phyloP scores from a whole-genome alignment of 2,113 vertebrate genomes.

The Anhinga rufa region DNA sequence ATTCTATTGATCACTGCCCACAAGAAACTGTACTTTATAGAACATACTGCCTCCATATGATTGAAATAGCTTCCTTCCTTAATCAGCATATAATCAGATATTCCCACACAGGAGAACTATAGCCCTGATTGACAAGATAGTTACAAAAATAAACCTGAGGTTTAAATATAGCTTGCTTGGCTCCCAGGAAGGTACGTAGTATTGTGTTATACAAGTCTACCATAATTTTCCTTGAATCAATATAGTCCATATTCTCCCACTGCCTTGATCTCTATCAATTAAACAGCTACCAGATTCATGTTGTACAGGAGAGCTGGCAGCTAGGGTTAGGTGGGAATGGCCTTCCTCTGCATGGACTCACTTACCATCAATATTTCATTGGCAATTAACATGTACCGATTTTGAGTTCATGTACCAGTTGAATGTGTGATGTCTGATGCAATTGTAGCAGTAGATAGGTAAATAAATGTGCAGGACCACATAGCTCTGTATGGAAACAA shows the following conservation, averaged over 20 bases:
- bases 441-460: background rate
- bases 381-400: constrained; percentile 5
- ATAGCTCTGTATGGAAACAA: background rate
- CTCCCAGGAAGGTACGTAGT: constrained; percentile 70
- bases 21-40: constrained; percentile 16
- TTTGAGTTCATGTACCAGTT: constrained; percentile 35
- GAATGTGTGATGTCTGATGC: background rate
- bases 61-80: constrained; percentile 50
- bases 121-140: constrained; percentile 71
- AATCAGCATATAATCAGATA: constrained; percentile 68
- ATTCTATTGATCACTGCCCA: constrained; percentile 14
- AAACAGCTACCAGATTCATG: background rate
- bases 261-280: constrained; percentile 1
- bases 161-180: constrained; percentile 70
- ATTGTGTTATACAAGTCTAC: constrained; percentile 70
- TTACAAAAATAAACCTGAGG: constrained; percentile 69
- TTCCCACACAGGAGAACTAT: constrained; percentile 63
- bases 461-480: background rate
- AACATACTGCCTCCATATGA: constrained; percentile 31
- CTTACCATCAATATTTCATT: background rate
- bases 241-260: constrained; percentile 4
- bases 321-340: constrained; percentile 8
- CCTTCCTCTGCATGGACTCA: background rate
- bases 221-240: constrained; percentile 64
- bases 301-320: background rate